phyloP scores from a whole-genome alignment of 2,797 vertebrate species.

The Somateria mollissima region DNA sequence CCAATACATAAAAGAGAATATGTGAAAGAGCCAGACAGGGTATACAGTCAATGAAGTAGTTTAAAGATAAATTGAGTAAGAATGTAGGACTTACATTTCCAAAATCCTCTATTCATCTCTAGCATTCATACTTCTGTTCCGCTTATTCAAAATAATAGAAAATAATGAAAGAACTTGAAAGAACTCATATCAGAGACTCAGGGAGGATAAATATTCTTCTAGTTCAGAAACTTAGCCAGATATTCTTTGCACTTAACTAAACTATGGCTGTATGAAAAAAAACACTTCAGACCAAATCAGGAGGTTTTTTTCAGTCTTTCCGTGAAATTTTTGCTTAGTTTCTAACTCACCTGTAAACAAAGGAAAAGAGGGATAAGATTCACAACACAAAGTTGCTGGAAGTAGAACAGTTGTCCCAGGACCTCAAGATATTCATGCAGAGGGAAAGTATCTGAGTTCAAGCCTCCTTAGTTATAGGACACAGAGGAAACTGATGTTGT shows the following conservation, averaged over 20 bases:
- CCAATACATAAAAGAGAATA: neutral
- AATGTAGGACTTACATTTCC: neutral
- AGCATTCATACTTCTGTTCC: neutral
- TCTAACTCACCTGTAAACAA: neutral
- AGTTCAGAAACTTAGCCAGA: neutral
- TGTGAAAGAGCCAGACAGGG: neutral
- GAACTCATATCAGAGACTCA: neutral
- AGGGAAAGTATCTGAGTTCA: neutral
- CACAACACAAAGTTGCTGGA: neutral
- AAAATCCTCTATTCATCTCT: neutral
- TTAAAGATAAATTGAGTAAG: neutral
- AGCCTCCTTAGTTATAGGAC: neutral
- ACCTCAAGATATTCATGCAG: neutral
- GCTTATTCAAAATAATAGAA: slow-evolving; percentile 22
- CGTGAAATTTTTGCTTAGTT: neutral
- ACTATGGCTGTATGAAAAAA: neutral
- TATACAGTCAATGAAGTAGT: neutral
- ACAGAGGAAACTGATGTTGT: neutral
- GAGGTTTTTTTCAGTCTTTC: neutral
- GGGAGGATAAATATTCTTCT: neutral
- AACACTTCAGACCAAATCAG: neutral
- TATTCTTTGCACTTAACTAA: neutral
- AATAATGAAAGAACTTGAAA: slow-evolving; percentile 18
- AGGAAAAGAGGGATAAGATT: neutral
- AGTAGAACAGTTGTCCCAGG: neutral